These are phyloP conservation scores for Procambarus virginalis DNA, from an alignment of 1,140 invertebrate genomes.

Conservation along the genomic window DNA sequence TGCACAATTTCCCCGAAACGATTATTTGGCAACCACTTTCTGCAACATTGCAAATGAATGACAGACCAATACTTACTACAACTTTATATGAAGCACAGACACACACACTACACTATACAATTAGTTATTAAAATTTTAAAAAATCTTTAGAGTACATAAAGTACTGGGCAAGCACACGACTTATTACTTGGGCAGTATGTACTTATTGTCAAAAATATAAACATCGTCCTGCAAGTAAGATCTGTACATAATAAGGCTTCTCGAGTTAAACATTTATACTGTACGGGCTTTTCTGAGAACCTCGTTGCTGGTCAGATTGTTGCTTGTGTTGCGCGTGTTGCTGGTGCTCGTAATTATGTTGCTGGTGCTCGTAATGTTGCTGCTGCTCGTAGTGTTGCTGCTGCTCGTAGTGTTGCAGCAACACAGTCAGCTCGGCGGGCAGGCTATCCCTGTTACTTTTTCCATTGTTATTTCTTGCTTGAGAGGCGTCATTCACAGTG, in stretches of 20 bases:
- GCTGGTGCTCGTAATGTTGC: background rate
- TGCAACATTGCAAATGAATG: too few relatives aligned
- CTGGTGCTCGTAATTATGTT: conserved; percentile 5
- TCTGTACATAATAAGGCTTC: background rate
- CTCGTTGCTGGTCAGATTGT: background rate
- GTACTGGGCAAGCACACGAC: background rate
- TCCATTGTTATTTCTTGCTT: background rate
- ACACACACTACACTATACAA: background rate
- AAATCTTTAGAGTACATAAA: background rate
- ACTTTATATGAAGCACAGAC: too few relatives aligned
- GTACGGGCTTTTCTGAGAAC: conserved; percentile 4
- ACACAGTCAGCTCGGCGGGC: background rate
- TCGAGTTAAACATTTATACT: conserved; percentile 16
- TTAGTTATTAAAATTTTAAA: background rate
- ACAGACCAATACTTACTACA: too few relatives aligned
- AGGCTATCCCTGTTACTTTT: conserved; percentile 6
- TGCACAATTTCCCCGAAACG: too few relatives aligned
- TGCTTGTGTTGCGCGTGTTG: background rate
- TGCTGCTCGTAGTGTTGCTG: conserved; percentile 16
- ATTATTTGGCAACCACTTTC: too few relatives aligned
- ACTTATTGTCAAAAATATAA: background rate
- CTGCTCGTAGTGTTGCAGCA: conserved; percentile 21
- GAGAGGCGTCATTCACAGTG: background rate
- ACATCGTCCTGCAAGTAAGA: background rate
- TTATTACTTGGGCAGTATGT: background rate